Evolutionary conservation across 2,888 invertebrate species (phyloP).

Genomic region (Pseudoips prasinana): DNA sequence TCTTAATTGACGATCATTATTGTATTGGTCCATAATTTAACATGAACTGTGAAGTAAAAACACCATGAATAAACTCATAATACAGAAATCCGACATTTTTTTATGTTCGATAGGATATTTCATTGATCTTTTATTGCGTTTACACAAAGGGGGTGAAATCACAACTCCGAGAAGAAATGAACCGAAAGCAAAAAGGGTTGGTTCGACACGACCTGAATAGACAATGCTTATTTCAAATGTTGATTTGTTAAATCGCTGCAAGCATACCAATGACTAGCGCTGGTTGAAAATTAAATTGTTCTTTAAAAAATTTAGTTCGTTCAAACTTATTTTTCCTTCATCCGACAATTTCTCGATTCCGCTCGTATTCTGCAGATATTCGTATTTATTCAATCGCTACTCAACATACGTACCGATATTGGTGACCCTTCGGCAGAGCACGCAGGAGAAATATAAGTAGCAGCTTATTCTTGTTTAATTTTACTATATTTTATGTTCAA

Average conservation of each 20-base stretch:
- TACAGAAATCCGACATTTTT: slow-evolving; percentile 13
- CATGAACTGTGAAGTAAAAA: too few species aligned
- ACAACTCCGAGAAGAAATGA: slow-evolving; percentile 66
- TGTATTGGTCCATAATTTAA: too few species aligned
- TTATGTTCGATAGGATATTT: slow-evolving; percentile 36
- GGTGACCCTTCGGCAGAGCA: too few species aligned
- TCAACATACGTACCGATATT: too few species aligned
- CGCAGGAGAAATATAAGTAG: too few species aligned
- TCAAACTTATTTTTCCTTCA: slow-evolving; percentile 22
- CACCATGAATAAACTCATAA: too few species aligned
- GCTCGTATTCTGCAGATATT: too few species aligned
- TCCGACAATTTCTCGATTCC: too few species aligned
- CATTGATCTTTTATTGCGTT: slow-evolving; percentile 61
- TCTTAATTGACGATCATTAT: too few species aligned
- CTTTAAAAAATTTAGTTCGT: slow-evolving; percentile 35
- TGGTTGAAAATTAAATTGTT: slow-evolving; percentile 51
- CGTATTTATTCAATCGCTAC: too few species aligned
- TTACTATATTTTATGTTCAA: too few species aligned
- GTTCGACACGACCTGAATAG: slow-evolving; percentile 55
- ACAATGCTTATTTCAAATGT: slow-evolving; percentile 53
- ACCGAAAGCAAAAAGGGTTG: slow-evolving; percentile 70
- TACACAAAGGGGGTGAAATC: slow-evolving; percentile 60
- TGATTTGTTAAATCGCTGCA: slow-evolving; percentile 61
- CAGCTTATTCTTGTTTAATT: too few species aligned
- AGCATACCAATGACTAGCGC: slow-evolving; percentile 58